Conservation (phyloP, 2,797 vertebrate species). For the Mormyrops attenuatus region DNA sequence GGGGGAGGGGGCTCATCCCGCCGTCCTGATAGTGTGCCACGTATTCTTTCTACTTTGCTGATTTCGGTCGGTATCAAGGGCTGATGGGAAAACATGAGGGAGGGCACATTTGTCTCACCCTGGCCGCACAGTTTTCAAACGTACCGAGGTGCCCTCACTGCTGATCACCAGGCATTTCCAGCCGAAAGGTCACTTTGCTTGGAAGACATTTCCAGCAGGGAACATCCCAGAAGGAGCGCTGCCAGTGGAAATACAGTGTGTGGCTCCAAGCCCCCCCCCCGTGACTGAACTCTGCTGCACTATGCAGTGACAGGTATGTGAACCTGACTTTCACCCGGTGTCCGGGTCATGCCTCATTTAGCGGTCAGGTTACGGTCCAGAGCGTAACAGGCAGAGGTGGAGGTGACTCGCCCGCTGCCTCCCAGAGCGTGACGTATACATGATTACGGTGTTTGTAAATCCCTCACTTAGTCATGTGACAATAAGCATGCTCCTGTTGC, state of each 20-base stretch:
- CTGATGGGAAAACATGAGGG: background rate
- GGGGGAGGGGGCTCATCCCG: background rate
- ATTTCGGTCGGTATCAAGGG: background rate
- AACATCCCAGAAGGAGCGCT: background rate
- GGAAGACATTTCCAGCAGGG: background rate
- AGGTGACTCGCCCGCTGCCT: background rate
- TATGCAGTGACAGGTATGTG: background rate
- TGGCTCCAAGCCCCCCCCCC: background rate
- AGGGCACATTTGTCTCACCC: background rate
- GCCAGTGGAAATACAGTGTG: background rate
- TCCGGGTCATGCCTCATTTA: background rate
- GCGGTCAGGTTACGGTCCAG: background rate
- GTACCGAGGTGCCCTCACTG: background rate
- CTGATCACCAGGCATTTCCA: background rate
- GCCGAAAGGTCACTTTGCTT: background rate
- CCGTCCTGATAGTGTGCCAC: background rate
- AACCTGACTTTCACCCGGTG: background rate
- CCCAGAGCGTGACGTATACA: background rate
- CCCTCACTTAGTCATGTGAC: background rate
- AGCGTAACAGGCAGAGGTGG: background rate
- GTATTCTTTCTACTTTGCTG: too few species aligned
- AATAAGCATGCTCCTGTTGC: background rate
- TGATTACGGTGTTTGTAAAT: background rate
- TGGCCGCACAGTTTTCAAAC: background rate
- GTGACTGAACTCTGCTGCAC: background rate